Base-by-base conservation (phyloP, 2,888 invertebrate species). In the Acanthosoma haemorrhoidale region DNA sequence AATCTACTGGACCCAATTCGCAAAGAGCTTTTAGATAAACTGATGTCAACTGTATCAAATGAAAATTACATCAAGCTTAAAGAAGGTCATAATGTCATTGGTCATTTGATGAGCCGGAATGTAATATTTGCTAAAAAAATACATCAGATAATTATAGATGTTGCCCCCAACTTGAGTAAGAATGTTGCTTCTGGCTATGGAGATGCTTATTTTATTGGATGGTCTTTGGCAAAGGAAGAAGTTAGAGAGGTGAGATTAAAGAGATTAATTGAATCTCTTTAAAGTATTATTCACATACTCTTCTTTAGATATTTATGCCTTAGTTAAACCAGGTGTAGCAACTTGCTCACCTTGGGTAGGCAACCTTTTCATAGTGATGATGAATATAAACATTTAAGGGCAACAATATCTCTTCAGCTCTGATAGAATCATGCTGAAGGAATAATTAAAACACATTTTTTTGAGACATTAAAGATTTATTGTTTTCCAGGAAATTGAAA, bases 201-300 rank as follows among this genome's bases (percentile, higher is more conserved):
- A 15, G 71, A 75, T 63, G 68, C 74, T 21, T 75, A 74, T 67
- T 74, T 74, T 71, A 71, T 73, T 13, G 75, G 75, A 3, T 76
- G 76, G 76, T 71, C 66, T 32, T 69, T 72, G 36, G 73, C 76
- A 38, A 43, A 66, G 11, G 70, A 72, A 60, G 73, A 71, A 39
- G 59, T 72, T 1, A 68, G 67, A 71, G 64, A 71, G 71, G 75
- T 75, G 58, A n/a, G 51, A n/a, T n/a, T n/a, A n/a, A n/a, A n/a
- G n/a, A n/a, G n/a, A n/a, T n/a, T n/a, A n/a, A n/a, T n/a, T n/a
- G n/a, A n/a, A n/a, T n/a, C n/a, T n/a, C n/a, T n/a, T n/a, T n/a
- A n/a, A n/a, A n/a, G n/a, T n/a, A n/a, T n/a, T n/a, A n/a, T n/a
- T 63, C 36, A 57, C 39, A n/a, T 6, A 15, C 32, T 34, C n/a